Evolutionary conservation across 2,797 vertebrate species (phyloP).

Genomic region (Sebastes cheni): DNA sequence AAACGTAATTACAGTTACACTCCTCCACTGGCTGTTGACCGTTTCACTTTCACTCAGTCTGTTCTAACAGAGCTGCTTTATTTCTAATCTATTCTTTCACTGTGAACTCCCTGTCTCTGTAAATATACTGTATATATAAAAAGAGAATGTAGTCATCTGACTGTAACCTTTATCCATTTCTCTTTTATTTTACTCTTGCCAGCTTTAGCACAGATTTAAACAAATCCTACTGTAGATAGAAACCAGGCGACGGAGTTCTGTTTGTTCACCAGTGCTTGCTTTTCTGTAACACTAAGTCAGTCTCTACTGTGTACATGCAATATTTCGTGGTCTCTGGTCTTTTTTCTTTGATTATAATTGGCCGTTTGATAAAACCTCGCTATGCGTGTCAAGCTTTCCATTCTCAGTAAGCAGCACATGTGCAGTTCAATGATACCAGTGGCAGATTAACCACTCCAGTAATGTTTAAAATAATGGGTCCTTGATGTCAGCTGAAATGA

Average conservation of each 20-base stretch:
- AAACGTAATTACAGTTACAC: constrained; percentile 68
- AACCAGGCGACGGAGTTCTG: neutral
- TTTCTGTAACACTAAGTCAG: neutral
- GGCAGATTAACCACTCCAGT: neutral
- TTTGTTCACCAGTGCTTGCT: neutral
- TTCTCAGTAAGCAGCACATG: neutral
- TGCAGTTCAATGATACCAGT: neutral
- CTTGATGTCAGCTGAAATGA: neutral
- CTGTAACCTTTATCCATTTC: neutral
- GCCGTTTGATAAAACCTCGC: neutral
- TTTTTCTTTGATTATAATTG: neutral
- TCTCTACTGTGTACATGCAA: neutral
- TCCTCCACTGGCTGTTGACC: neutral
- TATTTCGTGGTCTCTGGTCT: neutral
- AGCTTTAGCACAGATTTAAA: neutral
- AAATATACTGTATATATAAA: neutral
- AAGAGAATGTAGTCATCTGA: neutral
- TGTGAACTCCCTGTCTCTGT: neutral
- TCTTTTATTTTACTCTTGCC: neutral
- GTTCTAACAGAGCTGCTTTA: neutral
- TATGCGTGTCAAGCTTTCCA: neutral
- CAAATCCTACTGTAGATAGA: neutral
- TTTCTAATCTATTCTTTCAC: neutral
- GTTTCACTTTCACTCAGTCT: neutral
- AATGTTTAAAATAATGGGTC: neutral